Base-by-base conservation (phyloP, 2,797 vertebrate genomes). In the Picus viridis region DNA sequence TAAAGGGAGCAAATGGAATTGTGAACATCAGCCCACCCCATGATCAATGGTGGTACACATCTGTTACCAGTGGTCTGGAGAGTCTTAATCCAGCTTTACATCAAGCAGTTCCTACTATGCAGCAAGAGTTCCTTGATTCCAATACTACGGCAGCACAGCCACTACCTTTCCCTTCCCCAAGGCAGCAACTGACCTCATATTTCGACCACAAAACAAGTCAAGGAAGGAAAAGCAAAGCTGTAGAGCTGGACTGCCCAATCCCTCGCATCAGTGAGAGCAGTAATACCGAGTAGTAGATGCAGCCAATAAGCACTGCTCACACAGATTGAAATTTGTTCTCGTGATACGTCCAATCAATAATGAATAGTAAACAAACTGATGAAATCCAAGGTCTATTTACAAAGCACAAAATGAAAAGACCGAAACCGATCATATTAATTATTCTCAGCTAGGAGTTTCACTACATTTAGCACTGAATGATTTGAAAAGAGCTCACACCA, bases 311-410 rank as follows among this genome's bases (percentile, higher is more conserved):
- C 23, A 39, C 9, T 30, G 5, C 30, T 81, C 67, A 70, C 61
- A 81, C 12, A 47, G 56, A 75, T 1, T 90, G 72, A 79, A 88
- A 87, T 86, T 62, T 73, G 18, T 83, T 86, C 77, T 71, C 65
- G 26, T 78, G 36, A 76, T 89, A 73, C 14, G 49, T 68, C 72
- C 29, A 79, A 88, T 88, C 72, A 85, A 69, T 83, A 88, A 77
- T 18, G 54, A 77, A 83, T 58, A 91, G 24, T 49, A 92, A 91
- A 83, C 54, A 89, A 76, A 93, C 81, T 89, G 78, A 77, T 59
- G 43, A 89, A n/a, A 87, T 36, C 41, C 58, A 79, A 79, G 47
- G 68, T 83, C 85, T 86, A 43, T 91, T 95, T 94, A 89, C 41
- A 61, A 85, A 92, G 59, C 45, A 75, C n/a, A 86, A 84, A 89